phyloP scores from a whole-genome alignment of 1,140 invertebrate species.

The Choristoneura fumiferana region DNA sequence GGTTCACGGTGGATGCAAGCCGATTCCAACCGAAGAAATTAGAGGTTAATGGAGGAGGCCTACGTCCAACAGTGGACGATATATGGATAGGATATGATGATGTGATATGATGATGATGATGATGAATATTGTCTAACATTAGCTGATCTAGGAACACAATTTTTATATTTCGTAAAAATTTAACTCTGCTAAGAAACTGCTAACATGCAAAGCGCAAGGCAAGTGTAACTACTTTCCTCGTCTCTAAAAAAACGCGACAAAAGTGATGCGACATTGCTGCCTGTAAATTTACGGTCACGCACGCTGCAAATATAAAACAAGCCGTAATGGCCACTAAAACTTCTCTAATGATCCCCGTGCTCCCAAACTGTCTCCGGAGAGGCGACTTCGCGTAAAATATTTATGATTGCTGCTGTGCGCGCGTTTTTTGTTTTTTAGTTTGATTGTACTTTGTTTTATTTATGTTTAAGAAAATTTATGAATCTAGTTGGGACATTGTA shows the following conservation, averaged over 20 bases:
- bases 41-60: too few relatives aligned
- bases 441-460: constrained; percentile 27
- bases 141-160: too few relatives aligned
- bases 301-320: constrained; percentile 48
- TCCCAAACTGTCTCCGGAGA: constrained; percentile 51
- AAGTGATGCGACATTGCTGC: constrained; percentile 26
- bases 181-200: too few relatives aligned
- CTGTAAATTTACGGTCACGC: constrained; percentile 33
- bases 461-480: background rate
- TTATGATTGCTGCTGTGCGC: constrained; percentile 45
- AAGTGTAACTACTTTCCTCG: background rate
- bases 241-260: constrained; percentile 2
- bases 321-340: constrained; percentile 59
- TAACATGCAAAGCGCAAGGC: too few relatives aligned
- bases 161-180: too few relatives aligned
- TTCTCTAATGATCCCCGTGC: constrained; percentile 55
- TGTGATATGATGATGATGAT: too few relatives aligned
- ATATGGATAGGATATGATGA: too few relatives aligned
- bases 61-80: too few relatives aligned
- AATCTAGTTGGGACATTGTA: too few relatives aligned
- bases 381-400: constrained; percentile 46
- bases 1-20: too few relatives aligned
- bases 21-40: too few relatives aligned
- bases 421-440: constrained; percentile 41
- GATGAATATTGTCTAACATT: too few relatives aligned